These are phyloP conservation scores for Apantesis nais DNA, from an alignment of 2,888 invertebrate species.

Conservation along the genomic window DNA sequence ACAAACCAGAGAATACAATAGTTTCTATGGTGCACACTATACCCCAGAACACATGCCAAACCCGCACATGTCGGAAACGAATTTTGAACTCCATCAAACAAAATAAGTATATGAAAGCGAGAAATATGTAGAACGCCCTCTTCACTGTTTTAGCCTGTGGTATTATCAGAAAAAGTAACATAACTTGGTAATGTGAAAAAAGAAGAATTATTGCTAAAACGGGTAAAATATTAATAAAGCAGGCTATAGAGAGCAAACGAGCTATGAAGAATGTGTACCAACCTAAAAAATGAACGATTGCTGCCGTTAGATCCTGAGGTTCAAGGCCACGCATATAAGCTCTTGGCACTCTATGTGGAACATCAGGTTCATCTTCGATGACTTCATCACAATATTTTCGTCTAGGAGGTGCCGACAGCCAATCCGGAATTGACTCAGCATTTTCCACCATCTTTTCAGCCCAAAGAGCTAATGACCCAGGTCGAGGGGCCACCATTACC, in stretches of 20 bases:
- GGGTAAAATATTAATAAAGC: slow-evolving; percentile 89
- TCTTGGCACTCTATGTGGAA: slow-evolving; percentile 73
- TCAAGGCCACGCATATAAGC: slow-evolving; percentile 88
- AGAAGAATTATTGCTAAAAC: slow-evolving; percentile 86
- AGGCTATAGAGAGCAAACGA: slow-evolving; percentile 89
- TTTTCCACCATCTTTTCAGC: slow-evolving; percentile 84
- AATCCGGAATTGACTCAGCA: slow-evolving; percentile 81
- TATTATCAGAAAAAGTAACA: slow-evolving; percentile 88
- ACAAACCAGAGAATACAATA: slow-evolving; percentile 88
- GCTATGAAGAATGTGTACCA: slow-evolving; percentile 92
- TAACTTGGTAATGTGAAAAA: slow-evolving; percentile 87
- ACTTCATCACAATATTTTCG: slow-evolving; percentile 69
- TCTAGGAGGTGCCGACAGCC: slow-evolving; percentile 81
- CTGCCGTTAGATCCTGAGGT: slow-evolving; percentile 90
- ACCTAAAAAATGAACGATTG: slow-evolving; percentile 89
- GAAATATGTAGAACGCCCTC: slow-evolving; percentile 88
- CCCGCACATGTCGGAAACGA: slow-evolving; percentile 89
- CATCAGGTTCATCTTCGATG: slow-evolving; percentile 71
- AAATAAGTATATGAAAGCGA: slow-evolving; percentile 91
- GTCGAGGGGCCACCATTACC: slow-evolving; percentile 72
- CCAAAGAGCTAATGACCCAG: slow-evolving; percentile 75
- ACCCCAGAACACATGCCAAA: slow-evolving; percentile 90
- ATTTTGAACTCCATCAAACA: slow-evolving; percentile 92
- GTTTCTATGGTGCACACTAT: slow-evolving; percentile 88
- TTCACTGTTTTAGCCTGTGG: slow-evolving; percentile 85